These are phyloP conservation scores for Acromyrmex charruanus DNA, from an alignment of 1,140 invertebrate genomes.

Conservation along the genomic window DNA sequence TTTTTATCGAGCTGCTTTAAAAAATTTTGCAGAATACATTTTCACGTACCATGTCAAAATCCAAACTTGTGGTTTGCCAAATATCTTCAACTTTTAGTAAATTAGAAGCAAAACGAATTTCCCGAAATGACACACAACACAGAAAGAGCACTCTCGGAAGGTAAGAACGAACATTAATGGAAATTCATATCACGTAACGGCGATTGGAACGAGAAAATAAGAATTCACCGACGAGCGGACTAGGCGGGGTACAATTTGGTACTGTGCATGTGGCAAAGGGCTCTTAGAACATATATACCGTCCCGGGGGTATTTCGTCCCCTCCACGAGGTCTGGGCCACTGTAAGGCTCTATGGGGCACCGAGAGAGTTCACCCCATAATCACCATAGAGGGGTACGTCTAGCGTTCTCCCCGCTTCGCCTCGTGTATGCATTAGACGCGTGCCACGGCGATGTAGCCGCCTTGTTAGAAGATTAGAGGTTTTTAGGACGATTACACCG, in stretches of 20 bases:
- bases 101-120: not conserved
- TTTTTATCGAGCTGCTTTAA: not conserved
- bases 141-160: slow-evolving; percentile 12
- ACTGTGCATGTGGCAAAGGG: slow-evolving; percentile 82
- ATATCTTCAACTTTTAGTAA: not conserved
- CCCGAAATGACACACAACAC: slow-evolving; percentile 9
- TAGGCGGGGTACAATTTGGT: slow-evolving; percentile 81
- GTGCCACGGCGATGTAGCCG: slow-evolving; percentile 77
- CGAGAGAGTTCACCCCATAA: slow-evolving; percentile 82
- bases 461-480: slow-evolving; percentile 85
- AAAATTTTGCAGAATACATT: not conserved
- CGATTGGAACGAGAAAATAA: slow-evolving; percentile 63
- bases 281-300: slow-evolving; percentile 82
- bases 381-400: slow-evolving; percentile 79
- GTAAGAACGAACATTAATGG: not conserved
- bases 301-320: slow-evolving; percentile 81
- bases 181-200: slow-evolving; percentile 18
- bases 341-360: slow-evolving; percentile 80
- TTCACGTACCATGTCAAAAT: not conserved
- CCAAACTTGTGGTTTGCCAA: not conserved
- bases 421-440: slow-evolving; percentile 77
- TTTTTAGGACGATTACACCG: slow-evolving; percentile 84
- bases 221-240: slow-evolving; percentile 69
- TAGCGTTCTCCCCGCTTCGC: slow-evolving; percentile 66
- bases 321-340: slow-evolving; percentile 70